Conservation (phyloP, 1,140 invertebrate species). For the Holotrichia oblita region DNA sequence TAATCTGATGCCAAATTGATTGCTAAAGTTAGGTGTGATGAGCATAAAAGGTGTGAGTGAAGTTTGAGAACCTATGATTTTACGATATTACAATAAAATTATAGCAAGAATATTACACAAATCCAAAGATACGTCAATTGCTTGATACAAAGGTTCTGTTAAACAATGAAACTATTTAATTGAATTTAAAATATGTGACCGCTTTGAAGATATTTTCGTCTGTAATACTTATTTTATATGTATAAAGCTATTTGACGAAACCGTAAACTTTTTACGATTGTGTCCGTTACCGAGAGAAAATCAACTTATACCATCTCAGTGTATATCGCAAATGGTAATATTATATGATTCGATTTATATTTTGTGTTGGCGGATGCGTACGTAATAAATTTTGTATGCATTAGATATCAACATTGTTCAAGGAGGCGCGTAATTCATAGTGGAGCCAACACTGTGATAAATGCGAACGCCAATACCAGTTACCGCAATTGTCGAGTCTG, state of each 20-base stretch:
- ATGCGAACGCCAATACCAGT: constrained; percentile 56
- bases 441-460: constrained; percentile 54
- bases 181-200: neutral
- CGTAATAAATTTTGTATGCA: constrained; percentile 34
- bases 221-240: neutral
- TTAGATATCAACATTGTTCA: constrained; percentile 27
- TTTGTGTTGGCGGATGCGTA: neutral
- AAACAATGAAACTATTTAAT: neutral
- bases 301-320: neutral
- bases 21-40: too few relatives aligned
- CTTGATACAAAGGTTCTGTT: neutral
- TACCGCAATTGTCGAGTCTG: constrained; percentile 45
- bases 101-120: too few relatives aligned
- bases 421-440: constrained; percentile 51
- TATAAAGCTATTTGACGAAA: too few relatives aligned
- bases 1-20: too few relatives aligned
- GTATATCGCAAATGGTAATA: neutral
- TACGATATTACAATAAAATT: too few relatives aligned
- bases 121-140: neutral
- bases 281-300: neutral
- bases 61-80: too few relatives aligned
- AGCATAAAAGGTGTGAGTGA: too few relatives aligned
- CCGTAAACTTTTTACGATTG: neutral
- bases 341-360: constrained; percentile 15
- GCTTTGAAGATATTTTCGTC: neutral